Conservation (phyloP, 2,888 invertebrate genomes). For the Pachydiplax longipennis region DNA sequence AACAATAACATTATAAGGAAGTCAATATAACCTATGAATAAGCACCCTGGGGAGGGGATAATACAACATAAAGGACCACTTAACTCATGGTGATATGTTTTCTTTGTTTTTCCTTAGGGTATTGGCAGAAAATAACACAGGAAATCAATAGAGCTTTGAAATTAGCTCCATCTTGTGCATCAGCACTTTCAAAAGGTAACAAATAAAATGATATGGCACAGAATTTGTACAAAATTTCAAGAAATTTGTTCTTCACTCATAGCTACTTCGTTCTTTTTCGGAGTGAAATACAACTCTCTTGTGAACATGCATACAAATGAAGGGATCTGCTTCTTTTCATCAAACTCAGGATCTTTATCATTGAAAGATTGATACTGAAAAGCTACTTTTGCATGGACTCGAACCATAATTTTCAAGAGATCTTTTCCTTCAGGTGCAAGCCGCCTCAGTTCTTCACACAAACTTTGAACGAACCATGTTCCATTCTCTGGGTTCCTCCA, state of each 20-base stretch:
- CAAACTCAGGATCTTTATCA: conserved; percentile 51
- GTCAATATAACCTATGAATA: not conserved
- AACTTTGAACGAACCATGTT: conserved; percentile 76
- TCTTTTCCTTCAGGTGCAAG: conserved; percentile 63
- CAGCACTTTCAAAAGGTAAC: conserved; percentile 5
- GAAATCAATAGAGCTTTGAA: not conserved
- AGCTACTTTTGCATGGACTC: conserved; percentile 69
- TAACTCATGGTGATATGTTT: not conserved
- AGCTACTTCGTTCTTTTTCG: not conserved
- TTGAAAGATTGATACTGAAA: conserved; percentile 68
- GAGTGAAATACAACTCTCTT: not conserved
- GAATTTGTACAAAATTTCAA: not conserved
- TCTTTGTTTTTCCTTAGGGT: not conserved
- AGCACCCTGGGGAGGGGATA: not conserved
- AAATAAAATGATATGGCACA: conserved; percentile 33
- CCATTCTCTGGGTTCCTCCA: conserved; percentile 72
- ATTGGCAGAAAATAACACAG: not conserved
- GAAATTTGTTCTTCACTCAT: not conserved
- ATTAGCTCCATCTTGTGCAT: not conserved
- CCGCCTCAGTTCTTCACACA: conserved; percentile 66
- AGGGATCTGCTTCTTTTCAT: conserved; percentile 8
- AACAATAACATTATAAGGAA: not conserved
- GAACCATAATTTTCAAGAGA: conserved; percentile 70
- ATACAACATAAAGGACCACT: not conserved
- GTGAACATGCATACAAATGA: conserved; percentile 30